Base-by-base conservation (phyloP, 2,888 invertebrate species). In the Pinctada fucata region DNA sequence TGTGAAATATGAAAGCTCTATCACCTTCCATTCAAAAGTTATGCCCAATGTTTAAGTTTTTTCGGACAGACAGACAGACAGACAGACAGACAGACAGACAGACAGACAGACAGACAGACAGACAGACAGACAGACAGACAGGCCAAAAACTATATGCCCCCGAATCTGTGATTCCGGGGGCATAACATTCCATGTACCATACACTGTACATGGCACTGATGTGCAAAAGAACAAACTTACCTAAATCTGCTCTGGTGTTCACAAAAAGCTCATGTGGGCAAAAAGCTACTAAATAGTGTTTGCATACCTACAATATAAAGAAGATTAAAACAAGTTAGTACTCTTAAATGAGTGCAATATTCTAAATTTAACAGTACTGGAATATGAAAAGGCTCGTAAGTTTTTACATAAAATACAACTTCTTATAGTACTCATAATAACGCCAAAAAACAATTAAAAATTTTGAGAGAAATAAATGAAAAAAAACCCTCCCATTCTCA, bases 211-310 rank as follows among this genome's bases (percentile, higher is more conserved):
- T 31, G 31, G 31, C 31, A 31, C 31, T 31, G 31, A 31, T 31
- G 0, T 31, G 31, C 31, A 31, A 31, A 31, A 31, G 31, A 31
- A 31, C 31, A 31, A 31, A 83, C 89, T 83, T 88, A 91, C 94
- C 99, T 70, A 99, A 94, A 93, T 99, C 99, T 13, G 99, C 98
- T 91, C 98, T 95, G 1, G 99, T 99, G 91, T 99, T 99, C 51
- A 97, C 97, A 93, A 99, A 99, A 83, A 99, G 94, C 92, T 99
- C 99, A 92, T 99, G 97, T 0, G 99, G 99, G 92, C 99, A 99
- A 92, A 99, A 99, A 90, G 97, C 97, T 16, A 98, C 98, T 93
- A 99, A 94, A 93, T 96, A 98, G 92, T 97, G 96, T 93, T 98
- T 97, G 93, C 99, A 99, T 89, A 98, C 97, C 97, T 99, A 94